Percentiles rank a stretch among this genome's conserved stretches.
These are phyloP conservation scores for Pseudorectes ferrugineus DNA, from an alignment of 2,113 vertebrate genomes.

Conservation along the genomic window DNA sequence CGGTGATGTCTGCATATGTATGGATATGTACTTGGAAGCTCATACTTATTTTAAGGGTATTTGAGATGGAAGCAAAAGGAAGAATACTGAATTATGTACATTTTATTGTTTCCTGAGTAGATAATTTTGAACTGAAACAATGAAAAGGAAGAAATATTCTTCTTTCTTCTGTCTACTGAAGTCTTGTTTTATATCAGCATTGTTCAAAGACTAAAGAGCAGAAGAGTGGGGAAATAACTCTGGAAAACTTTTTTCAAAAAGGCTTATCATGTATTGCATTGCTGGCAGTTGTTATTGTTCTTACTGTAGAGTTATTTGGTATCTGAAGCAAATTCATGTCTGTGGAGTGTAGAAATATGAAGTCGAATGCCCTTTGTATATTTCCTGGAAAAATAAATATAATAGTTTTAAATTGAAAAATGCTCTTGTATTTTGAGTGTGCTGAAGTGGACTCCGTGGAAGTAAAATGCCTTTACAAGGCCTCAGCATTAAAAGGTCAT, in stretches of 20 bases:
- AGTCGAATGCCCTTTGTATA: neutral
- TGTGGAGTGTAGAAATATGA: neutral
- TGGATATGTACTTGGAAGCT: neutral
- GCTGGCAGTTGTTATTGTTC: neutral
- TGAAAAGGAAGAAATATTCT: neutral
- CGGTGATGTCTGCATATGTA: rapidly evolving
- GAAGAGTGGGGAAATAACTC: neutral
- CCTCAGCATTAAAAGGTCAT: neutral
- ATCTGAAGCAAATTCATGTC: neutral
- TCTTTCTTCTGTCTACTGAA: neutral
- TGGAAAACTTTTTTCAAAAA: neutral
- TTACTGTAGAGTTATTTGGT: neutral
- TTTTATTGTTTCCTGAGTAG: neutral
- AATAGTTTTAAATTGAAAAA: neutral
- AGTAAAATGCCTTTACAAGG: neutral
- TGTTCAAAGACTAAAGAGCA: neutral
- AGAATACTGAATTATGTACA: neutral
- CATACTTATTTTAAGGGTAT: neutral
- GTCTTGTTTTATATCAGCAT: neutral
- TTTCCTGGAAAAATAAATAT: neutral
- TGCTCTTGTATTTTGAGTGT: neutral
- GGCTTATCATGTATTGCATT: neutral
- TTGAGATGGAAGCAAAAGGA: neutral
- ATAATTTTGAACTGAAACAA: neutral
- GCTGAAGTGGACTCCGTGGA: neutral